Percentiles rank a stretch among this genome's conserved stretches.
phyloP scores from a whole-genome alignment of 92 coral and sea anemone genomes.

The Anthopleura xanthogrammica region DNA sequence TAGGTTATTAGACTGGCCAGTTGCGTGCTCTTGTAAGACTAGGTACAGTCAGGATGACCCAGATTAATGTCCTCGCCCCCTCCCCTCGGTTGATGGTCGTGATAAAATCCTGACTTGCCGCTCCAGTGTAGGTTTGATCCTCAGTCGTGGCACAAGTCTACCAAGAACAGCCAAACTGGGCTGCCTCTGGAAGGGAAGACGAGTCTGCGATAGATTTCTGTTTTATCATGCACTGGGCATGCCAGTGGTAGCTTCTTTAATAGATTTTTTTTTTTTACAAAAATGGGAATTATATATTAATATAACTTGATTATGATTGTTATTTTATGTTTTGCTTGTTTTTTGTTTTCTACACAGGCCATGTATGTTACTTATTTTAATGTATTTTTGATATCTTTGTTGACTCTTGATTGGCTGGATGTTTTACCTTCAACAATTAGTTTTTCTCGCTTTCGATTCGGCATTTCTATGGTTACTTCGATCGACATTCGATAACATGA shows the following conservation, averaged over 20 bases:
- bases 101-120: background rate
- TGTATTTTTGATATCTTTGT: too few relatives aligned
- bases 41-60: background rate
- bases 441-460: too few relatives aligned
- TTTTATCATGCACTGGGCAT: background rate
- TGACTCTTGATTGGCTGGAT: too few relatives aligned
- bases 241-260: background rate
- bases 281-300: too few relatives aligned
- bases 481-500: too few relatives aligned
- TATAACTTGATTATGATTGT: too few relatives aligned
- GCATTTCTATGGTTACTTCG: too few relatives aligned
- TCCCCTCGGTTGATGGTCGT: background rate
- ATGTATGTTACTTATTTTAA: too few relatives aligned
- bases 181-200: background rate
- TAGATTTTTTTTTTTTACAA: background rate
- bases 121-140: background rate
- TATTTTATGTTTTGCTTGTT: too few relatives aligned
- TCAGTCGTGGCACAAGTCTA: background rate
- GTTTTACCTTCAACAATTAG: too few relatives aligned
- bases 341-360: too few relatives aligned
- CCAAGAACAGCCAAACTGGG: background rate
- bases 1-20: constrained; percentile 1
- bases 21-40: background rate
- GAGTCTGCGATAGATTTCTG: background rate
- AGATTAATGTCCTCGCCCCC: background rate